Base-by-base conservation (phyloP, 2,888 invertebrate genomes). In the Elaeidobius kamerunicus region DNA sequence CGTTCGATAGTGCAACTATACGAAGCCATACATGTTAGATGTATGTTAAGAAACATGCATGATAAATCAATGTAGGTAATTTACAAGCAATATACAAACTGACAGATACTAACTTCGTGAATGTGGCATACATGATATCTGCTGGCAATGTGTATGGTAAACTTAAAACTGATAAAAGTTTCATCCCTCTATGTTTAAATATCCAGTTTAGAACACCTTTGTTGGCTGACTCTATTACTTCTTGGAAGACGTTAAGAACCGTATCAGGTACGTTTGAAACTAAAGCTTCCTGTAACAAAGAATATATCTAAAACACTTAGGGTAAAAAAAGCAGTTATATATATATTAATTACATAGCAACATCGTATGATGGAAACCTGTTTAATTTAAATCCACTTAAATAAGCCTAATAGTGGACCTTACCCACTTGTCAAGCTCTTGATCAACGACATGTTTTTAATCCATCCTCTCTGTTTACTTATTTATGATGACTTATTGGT, bases 191-290 rank as follows among this genome's bases (percentile, higher is more conserved):
- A 66, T 88, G 88, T 63, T 88, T 84, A 76, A 93, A 91, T 59
- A 95, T 75, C 91, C 93, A 94, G 73, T 91, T 93, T 49, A 91
- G 79, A 18, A 96, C 73, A 2, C 94, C 94, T 67, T 86, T 89
- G 74, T 96, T 95, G 0, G 94, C 91, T 0, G 91, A 84, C 69
- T 94, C 91, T 60, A 94, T 92, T 1, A 93, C 94, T 68, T 91
- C 90, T 78, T 95, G 93, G 72, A 96, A 89, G 67, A 91, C 86
- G 63, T 85, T 86, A 73, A 91, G 80, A 63, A 96, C 91, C 1
- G 89, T 88, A 68, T 93, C 92, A 7, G 95, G 95, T 61, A 96
- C 82, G 69, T 89, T 88, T 57, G 91, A 92, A 19, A 87, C 83
- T 56, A 91, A 77, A 11, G 94, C 91, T 74, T 91, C 91, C 90